A percentile compares a stretch with the other conserved stretches of the same genome.
Conservation (phyloP, 1,140 invertebrate species). For the Samia ricini region DNA sequence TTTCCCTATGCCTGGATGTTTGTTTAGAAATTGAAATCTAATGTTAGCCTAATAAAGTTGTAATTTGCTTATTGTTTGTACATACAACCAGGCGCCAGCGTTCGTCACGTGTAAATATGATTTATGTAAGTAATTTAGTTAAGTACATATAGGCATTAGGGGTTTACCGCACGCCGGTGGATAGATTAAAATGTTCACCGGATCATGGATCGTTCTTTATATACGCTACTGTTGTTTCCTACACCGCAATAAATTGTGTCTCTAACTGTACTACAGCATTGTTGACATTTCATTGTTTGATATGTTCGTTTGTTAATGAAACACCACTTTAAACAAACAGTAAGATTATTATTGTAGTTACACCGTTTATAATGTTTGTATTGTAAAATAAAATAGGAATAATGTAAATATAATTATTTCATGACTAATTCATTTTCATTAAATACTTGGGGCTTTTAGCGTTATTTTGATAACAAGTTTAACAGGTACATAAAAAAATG, state of each 20-base stretch:
- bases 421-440: no score
- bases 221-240: conserved; percentile 24
- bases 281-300: not conserved
- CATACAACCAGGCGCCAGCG: conserved; percentile 27
- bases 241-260: conserved; percentile 42
- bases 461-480: no score
- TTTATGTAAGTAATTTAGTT: conserved; percentile 74
- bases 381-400: not conserved
- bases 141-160: conserved; percentile 69
- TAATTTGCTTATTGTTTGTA: not conserved
- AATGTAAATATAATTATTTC: no score
- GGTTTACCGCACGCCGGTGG: conserved; percentile 34
- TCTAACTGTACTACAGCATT: conserved; percentile 17
- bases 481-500: no score
- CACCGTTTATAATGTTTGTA: not conserved
- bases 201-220: conserved; percentile 39
- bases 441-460: no score
- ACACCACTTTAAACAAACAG: not conserved
- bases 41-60: not conserved
- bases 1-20: not conserved
- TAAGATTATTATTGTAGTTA: not conserved
- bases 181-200: conserved; percentile 65
- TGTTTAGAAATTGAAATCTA: not conserved
- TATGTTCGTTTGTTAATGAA: not conserved
- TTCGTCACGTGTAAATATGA: conserved; percentile 71